Evolutionary conservation across 2,797 vertebrate species (phyloP), one percentile per base, ranked within the genome.

Genomic region (Molossus molossus): DNA sequence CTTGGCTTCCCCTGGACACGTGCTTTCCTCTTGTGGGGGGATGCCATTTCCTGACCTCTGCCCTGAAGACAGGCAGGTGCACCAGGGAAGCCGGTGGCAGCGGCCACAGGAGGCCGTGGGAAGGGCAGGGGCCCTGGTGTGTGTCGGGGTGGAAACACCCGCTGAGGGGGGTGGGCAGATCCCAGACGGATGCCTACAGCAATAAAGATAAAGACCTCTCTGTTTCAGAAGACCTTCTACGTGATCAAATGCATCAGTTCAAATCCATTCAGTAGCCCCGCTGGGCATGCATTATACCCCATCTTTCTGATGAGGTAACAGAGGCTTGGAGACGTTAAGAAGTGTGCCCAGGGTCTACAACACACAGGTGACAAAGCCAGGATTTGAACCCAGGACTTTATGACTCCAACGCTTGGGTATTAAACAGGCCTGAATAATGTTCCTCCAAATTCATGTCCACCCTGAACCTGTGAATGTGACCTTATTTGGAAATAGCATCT

Each of bases 371-470:
- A 25, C 76, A 67, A 18, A 70, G 76, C 1, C 17, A 9, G 45
- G 62, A 55, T 85, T 53, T 29, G 87, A 97, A 70, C 67, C 53
- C 65, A 57, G 48, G 60, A 27, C 79, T 53, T 62, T 20, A 23
- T 1, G 58, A 37, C 11, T 25, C 12, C 14, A 2, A 6, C 33
- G 53, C 53, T 48, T 70, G 33, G 17, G 12, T 65, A 20, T 1
- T 18, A n/a, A 53, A 20, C 65, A 20, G 29, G 13, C 6, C 10
- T 4, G 3, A 55, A 27, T 1, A 18, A 9, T 10, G 40, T 48
- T 18, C 55, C 29, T 9, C 8, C n/a, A 10, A 12, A 11, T 55
- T 33, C 21, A 21, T 9, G 21, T 55, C 55, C 9, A 60, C 11
- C 11, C 25, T 1, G 8, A 67, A 48, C 27, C 40, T 27, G 17